Conservation (phyloP, 1,140 invertebrate genomes). For the Yoshiicerus persimilis region DNA sequence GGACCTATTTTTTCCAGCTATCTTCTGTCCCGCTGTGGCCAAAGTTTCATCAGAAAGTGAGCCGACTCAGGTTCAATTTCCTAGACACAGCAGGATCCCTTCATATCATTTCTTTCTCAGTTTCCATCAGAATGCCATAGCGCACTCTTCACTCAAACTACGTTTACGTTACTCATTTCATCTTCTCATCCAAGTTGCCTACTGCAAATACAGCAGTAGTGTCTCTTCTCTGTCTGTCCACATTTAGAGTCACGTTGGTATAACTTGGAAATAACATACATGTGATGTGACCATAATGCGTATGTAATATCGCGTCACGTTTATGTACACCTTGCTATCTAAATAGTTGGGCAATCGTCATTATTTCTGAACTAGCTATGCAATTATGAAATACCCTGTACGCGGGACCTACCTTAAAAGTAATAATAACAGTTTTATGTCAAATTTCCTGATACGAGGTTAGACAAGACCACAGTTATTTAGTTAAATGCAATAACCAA, state of each 20-base stretch:
- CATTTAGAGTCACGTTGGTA: not conserved
- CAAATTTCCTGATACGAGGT: not conserved
- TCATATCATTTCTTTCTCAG: slow-evolving; percentile 31
- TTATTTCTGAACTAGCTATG: not conserved
- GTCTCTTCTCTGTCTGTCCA: not conserved
- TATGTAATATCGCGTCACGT: too few relatives aligned
- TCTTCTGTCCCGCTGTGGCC: slow-evolving; percentile 33
- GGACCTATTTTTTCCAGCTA: slow-evolving; percentile 27
- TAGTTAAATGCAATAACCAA: not conserved
- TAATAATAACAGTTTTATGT: not conserved
- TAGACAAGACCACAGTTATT: not conserved
- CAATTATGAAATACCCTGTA: not conserved
- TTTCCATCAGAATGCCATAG: slow-evolving; percentile 20
- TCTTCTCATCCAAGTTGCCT: not conserved
- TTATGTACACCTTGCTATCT: not conserved
- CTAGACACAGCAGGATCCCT: slow-evolving; percentile 38
- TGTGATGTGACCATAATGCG: not conserved
- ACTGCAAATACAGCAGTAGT: not conserved
- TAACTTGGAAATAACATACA: too few relatives aligned
- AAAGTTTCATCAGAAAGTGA: slow-evolving; percentile 42
- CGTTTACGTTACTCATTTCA: not conserved
- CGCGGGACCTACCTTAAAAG: not conserved
- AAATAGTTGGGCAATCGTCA: not conserved
- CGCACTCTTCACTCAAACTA: not conserved
- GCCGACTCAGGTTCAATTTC: slow-evolving; percentile 44